A percentile compares a stretch with the other conserved stretches of the same genome.
These are phyloP conservation scores for Sebastes itinus DNA, from an alignment of 2,797 vertebrate genomes.

Conservation along the genomic window DNA sequence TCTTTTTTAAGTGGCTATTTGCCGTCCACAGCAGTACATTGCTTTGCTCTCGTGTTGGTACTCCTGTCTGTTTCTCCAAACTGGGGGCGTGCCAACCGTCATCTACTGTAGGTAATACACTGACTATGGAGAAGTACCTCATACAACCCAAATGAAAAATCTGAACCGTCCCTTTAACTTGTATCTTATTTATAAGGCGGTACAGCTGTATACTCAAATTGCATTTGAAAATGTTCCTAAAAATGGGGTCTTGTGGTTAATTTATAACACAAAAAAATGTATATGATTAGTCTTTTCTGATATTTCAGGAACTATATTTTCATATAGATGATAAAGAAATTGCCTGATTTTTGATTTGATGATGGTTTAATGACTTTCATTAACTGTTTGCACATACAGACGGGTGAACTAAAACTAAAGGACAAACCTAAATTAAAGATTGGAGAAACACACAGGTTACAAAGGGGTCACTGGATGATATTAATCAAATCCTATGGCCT, in stretches of 20 bases:
- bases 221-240: not conserved
- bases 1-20: too few species aligned
- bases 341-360: not conserved
- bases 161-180: fast-evolving
- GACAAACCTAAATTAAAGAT: not conserved
- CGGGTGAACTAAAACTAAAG: not conserved
- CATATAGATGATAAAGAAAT: not conserved
- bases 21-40: too few species aligned
- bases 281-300: too few species aligned
- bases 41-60: too few species aligned
- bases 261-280: too few species aligned
- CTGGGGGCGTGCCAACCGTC: fast-evolving
- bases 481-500: not conserved
- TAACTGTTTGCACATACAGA: not conserved
- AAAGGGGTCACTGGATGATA: not conserved
- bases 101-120: too few species aligned
- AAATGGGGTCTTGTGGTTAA: too few species aligned
- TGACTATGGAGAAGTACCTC: too few species aligned
- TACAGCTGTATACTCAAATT: not conserved
- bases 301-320: too few species aligned
- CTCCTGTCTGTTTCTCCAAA: too few species aligned
- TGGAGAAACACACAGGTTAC: not conserved
- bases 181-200: not conserved
- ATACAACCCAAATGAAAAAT: too few species aligned
- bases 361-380: not conserved